Evolutionary conservation across 2,113 vertebrate species (phyloP).

Genomic region (Oenanthe melanoleuca): DNA sequence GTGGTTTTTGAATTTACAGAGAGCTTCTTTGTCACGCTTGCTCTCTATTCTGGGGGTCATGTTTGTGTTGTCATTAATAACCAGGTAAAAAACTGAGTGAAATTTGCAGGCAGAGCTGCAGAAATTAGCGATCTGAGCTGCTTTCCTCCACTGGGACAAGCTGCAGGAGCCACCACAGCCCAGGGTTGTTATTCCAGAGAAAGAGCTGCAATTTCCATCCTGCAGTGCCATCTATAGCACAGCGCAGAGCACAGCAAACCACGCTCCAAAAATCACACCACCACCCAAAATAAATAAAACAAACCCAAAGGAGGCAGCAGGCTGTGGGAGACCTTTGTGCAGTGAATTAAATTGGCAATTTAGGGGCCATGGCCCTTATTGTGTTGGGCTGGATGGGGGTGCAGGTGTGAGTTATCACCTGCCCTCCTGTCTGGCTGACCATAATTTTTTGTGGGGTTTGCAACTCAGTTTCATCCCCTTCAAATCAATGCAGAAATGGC

Average conservation of each 20-base stretch:
- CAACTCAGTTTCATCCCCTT: not conserved
- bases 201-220: constrained; percentile 40
- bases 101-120: not conserved
- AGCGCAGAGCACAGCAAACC: not conserved
- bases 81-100: not conserved
- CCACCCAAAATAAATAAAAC: not conserved
- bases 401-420: not conserved
- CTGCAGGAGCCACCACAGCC: not conserved
- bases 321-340: not conserved
- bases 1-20: not conserved
- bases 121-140: not conserved
- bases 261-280: not conserved
- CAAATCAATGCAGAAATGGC: not conserved
- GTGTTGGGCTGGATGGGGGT: not conserved
- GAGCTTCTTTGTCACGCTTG: not conserved
- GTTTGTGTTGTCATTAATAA: not conserved
- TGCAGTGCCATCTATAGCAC: constrained; percentile 73
- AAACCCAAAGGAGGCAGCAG: not conserved
- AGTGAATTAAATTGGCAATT: not conserved
- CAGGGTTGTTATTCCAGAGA: not conserved
- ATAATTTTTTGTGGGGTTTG: not conserved
- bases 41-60: not conserved
- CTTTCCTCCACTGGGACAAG: not conserved
- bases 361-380: rapidly evolving
- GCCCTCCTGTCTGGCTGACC: not conserved